phyloP scores from a whole-genome alignment of 2,797 vertebrate species.

The Ciconia nigra region DNA sequence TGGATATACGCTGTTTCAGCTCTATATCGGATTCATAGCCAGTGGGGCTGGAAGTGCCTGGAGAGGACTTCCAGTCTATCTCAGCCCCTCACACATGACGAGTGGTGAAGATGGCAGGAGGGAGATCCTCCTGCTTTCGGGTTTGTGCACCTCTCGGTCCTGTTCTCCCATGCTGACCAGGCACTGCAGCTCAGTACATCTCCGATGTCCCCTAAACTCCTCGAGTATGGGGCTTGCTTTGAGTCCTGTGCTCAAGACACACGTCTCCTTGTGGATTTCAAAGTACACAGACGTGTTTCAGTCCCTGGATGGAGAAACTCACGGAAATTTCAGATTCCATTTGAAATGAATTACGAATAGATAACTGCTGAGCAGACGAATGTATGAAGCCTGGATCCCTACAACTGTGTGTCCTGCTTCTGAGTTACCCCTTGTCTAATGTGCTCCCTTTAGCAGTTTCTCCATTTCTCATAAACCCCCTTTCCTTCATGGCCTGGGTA shows the following conservation, averaged over 20 bases:
- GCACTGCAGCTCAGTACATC: background rate
- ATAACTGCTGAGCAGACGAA: background rate
- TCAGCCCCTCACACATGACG: background rate
- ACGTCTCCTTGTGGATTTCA: background rate
- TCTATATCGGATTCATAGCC: background rate
- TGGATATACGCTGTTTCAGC: background rate
- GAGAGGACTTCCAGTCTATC: background rate
- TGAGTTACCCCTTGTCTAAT: background rate
- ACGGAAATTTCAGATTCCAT: background rate
- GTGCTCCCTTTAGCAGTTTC: background rate
- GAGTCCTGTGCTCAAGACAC: background rate
- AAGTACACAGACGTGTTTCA: fast-evolving
- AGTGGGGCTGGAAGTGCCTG: background rate
- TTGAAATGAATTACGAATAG: background rate
- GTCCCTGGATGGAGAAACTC: background rate
- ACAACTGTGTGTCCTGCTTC: background rate
- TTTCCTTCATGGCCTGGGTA: background rate
- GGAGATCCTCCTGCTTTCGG: fast-evolving
- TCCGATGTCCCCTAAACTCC: background rate
- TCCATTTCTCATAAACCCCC: background rate
- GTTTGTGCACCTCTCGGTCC: background rate
- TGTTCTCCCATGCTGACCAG: background rate
- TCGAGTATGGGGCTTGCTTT: background rate
- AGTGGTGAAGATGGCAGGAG: background rate
- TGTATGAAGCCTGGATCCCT: background rate